Evolutionary conservation across 2,888 invertebrate species (phyloP).

Genomic region (Steinernema hermaphroditum): DNA sequence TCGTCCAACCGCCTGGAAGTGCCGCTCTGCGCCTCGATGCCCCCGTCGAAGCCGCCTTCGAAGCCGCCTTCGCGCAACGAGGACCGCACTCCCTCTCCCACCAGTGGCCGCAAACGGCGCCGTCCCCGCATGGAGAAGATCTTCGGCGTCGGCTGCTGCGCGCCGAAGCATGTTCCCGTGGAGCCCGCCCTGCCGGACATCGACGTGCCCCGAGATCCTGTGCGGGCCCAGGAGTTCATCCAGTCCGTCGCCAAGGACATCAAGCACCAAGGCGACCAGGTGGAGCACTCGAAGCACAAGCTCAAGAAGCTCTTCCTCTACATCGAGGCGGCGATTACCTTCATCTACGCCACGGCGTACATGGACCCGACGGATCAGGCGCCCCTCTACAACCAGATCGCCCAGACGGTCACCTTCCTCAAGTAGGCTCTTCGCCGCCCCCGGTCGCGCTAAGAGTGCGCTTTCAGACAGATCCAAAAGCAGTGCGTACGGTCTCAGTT

Average conservation of each 20-base stretch:
- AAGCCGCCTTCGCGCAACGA: constrained; percentile 2
- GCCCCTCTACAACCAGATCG: neutral
- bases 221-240: neutral
- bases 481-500: neutral
- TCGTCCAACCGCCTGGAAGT: constrained; percentile 1
- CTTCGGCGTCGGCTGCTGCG: constrained; percentile 1
- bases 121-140: neutral
- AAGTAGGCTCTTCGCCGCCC: neutral
- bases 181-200: neutral
- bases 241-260: neutral
- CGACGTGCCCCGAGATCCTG: neutral
- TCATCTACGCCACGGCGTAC: neutral
- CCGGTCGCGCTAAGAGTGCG: too few relatives aligned
- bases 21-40: constrained; percentile 11
- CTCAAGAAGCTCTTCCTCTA: neutral
- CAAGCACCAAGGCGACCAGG: neutral
- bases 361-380: neutral
- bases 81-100: neutral
- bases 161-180: neutral
- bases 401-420: constrained; percentile 10
- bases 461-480: constrained; percentile 2
- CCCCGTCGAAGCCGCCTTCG: neutral
- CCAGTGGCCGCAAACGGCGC: too few relatives aligned
- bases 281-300: neutral
- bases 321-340: neutral